Percentiles rank a stretch among this genome's conserved stretches.
Evolutionary conservation across 2,888 invertebrate genomes (phyloP).

Genomic region (Cephus rjabovi): DNA sequence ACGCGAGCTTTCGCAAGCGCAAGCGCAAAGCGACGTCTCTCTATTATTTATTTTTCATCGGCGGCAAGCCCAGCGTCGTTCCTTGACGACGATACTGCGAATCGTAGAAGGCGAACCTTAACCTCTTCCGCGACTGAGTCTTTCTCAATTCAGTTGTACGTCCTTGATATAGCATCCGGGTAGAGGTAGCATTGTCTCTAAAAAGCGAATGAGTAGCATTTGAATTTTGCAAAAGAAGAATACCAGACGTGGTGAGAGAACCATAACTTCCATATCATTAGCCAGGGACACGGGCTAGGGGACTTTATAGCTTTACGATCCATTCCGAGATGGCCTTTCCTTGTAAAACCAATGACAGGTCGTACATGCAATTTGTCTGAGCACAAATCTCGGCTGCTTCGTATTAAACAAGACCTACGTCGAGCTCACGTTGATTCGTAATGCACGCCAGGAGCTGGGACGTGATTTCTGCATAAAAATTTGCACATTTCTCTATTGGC

Average conservation of each 20-base stretch:
- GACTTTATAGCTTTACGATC: background rate
- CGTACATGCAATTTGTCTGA: background rate
- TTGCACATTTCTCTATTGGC: slow-evolving; percentile 27
- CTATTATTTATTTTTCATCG: slow-evolving; percentile 3
- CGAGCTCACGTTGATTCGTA: background rate
- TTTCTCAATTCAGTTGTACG: background rate
- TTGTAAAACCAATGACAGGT: background rate
- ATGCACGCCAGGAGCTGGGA: background rate
- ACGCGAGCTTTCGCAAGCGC: slow-evolving; percentile 43
- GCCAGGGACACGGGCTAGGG: background rate
- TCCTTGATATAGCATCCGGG: background rate
- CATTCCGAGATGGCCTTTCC: background rate
- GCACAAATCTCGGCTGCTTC: background rate
- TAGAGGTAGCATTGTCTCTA: background rate
- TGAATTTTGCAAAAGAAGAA: background rate
- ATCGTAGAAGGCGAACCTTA: background rate
- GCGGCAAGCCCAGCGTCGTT: background rate
- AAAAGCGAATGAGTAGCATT: background rate
- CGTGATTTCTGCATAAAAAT: slow-evolving; percentile 31
- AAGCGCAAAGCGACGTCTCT: background rate
- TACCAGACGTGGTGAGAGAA: background rate
- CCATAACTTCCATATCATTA: background rate
- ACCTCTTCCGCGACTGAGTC: background rate
- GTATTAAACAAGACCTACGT: background rate
- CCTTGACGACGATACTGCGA: background rate